phyloP scores from a whole-genome alignment of 2,888 invertebrate species.

The Arge pagana region DNA sequence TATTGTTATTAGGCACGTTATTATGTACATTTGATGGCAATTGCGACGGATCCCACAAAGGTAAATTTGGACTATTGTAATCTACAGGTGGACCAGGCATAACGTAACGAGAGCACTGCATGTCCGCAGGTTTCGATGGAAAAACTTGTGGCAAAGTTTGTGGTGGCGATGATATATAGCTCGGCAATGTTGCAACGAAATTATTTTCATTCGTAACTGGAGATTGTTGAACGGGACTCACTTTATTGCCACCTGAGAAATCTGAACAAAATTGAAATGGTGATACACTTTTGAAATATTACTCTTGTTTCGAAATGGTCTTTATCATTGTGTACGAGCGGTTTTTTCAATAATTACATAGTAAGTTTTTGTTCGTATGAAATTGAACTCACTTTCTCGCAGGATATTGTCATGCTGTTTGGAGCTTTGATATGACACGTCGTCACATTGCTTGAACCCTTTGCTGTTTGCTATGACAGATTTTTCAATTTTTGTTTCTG shows the following conservation, averaged over 20 bases:
- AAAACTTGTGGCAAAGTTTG: constrained; percentile 45
- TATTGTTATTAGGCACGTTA: constrained; percentile 41
- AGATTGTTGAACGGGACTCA: constrained; percentile 42
- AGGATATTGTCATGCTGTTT: constrained; percentile 47
- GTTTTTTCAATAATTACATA: neutral
- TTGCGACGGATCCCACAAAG: constrained; percentile 50
- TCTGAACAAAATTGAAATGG: constrained; percentile 30
- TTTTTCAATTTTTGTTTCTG: constrained; percentile 48
- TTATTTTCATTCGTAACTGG: constrained; percentile 46
- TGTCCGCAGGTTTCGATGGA: constrained; percentile 45
- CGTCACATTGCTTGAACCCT: constrained; percentile 53
- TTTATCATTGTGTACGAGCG: neutral
- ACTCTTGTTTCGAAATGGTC: neutral
- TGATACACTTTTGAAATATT: too few relatives aligned
- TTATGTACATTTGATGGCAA: constrained; percentile 43
- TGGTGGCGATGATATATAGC: constrained; percentile 46
- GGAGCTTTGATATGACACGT: constrained; percentile 48
- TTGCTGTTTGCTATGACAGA: constrained; percentile 43
- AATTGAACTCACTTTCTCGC: constrained; percentile 46
- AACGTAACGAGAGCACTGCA: constrained; percentile 52
- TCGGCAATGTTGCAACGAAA: constrained; percentile 48
- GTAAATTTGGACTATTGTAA: constrained; percentile 45
- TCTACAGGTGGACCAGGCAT: constrained; percentile 48
- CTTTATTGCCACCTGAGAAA: constrained; percentile 44
- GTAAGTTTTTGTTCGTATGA: neutral